A percentile compares a stretch with the other conserved stretches of the same genome.
phyloP scores from a whole-genome alignment of 37 sponge, comb jelly and placozoan genomes.

The Oscarella lobularis region DNA sequence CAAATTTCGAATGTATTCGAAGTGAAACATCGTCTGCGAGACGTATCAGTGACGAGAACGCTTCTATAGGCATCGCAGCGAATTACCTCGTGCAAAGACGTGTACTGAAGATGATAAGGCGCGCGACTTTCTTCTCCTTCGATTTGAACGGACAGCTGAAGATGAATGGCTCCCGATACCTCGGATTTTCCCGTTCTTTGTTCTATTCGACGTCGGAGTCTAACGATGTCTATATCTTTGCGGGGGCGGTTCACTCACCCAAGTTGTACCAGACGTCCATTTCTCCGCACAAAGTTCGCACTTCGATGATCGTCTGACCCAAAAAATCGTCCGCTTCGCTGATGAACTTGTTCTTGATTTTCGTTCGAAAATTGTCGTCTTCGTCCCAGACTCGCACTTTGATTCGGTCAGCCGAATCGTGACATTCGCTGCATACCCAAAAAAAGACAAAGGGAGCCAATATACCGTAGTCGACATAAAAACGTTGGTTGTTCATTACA shows the following conservation, averaged over 20 bases:
- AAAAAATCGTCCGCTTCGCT: not conserved
- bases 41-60: no score
- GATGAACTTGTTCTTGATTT: not conserved
- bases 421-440: not conserved
- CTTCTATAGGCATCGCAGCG: no score
- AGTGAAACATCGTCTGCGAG: no score
- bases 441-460: no score
- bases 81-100: not conserved
- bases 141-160: not conserved
- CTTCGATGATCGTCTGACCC: not conserved
- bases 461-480: no score
- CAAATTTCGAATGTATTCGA: no score
- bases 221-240: not conserved
- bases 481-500: no score
- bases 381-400: constrained; percentile 1
- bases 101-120: not conserved
- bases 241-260: not conserved
- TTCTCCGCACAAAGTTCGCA: not conserved
- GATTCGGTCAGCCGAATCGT: not conserved
- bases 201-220: not conserved
- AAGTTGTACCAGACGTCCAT: not conserved
- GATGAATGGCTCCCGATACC: not conserved
- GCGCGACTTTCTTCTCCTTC: not conserved
- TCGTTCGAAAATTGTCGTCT: not conserved
- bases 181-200: not conserved